phyloP scores from a whole-genome alignment of 23 tunicate genomes.

The Halocynthia aurantium region DNA sequence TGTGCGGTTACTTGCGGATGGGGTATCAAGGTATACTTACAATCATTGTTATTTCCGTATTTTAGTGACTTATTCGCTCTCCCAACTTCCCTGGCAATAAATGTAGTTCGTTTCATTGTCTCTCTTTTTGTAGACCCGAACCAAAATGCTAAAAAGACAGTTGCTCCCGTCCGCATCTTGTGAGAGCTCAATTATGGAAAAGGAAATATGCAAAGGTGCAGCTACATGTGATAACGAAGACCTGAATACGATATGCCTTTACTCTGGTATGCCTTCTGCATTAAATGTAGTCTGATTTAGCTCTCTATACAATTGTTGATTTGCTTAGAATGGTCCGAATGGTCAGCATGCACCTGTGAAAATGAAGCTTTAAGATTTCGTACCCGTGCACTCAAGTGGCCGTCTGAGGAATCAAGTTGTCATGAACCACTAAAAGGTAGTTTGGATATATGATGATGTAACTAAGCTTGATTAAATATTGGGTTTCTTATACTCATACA shows the following conservation, averaged over 20 bases:
- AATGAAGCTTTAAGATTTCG: conserved; percentile 24
- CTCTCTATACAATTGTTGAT: not conserved
- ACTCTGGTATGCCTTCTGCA: conserved; percentile 50
- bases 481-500: not conserved
- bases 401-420: conserved; percentile 71
- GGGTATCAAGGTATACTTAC: conserved; percentile 65
- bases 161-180: conserved; percentile 17
- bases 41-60: not conserved
- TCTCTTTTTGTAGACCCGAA: conserved; percentile 40
- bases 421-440: conserved; percentile 68
- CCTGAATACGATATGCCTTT: conserved; percentile 53
- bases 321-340: conserved; percentile 63
- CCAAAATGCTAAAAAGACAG: conserved; percentile 21
- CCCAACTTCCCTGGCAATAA: not conserved
- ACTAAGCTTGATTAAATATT: not conserved
- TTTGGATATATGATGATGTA: not conserved
- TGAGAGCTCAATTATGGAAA: conserved; percentile 41
- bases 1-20: conserved; percentile 94
- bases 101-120: not conserved
- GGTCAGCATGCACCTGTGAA: conserved; percentile 81
- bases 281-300: not conserved
- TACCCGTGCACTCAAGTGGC: conserved; percentile 65
- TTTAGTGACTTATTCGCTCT: not conserved
- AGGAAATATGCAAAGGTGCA: conserved; percentile 73
- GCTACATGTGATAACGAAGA: conserved; percentile 31